Base-by-base conservation (phyloP, 2,888 invertebrate species). In the Elmis aenea region DNA sequence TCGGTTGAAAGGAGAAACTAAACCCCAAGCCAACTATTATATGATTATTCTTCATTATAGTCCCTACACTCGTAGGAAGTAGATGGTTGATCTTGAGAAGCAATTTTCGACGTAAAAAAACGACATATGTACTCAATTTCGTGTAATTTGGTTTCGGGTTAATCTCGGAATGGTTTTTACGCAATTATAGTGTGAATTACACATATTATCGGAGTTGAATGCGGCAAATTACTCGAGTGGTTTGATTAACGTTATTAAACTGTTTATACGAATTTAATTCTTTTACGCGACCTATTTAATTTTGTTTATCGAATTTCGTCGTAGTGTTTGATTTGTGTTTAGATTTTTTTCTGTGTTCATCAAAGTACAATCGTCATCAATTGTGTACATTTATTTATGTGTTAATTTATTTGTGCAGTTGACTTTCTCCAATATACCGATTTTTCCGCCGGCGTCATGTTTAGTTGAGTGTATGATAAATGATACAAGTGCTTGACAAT, bases 41-140 rank as follows among this genome's bases (percentile, higher is more conserved):
- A 68, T 68, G 68, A 69, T 69, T 69, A 69, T 67, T 64, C 67
- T 67, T 69, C 69, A 69, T 69, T 69, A 68, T 68, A 67, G 68
- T 67, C 59, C 62, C 66, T 69, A 68, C 69, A 57, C 61, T 67
- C 68, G 67, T 65, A 66, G 67, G 66, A 66, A 66, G 67, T 68
- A 67, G 68, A 68, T 66, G 68, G 65, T 66, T 63, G 64, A 57
- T 34, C 55, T 58, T 46, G 50, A 51, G 62, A 40, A 61, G 61
- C 61, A 67, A 68, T 67, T 68, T 67, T 60, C 64, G 59, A 60
- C 65, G 62, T 61, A 63, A 61, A 65, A 66, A 65, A 64, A 64
- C 63, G 61, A 64, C 64, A 64, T 62, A 61, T 62, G 63, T 60
- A 60, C 62, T 62, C 64, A 67, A 66, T 67, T 67, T 67, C 62